Conservation (phyloP, 2,888 invertebrate species). For the Lottia scabra region DNA sequence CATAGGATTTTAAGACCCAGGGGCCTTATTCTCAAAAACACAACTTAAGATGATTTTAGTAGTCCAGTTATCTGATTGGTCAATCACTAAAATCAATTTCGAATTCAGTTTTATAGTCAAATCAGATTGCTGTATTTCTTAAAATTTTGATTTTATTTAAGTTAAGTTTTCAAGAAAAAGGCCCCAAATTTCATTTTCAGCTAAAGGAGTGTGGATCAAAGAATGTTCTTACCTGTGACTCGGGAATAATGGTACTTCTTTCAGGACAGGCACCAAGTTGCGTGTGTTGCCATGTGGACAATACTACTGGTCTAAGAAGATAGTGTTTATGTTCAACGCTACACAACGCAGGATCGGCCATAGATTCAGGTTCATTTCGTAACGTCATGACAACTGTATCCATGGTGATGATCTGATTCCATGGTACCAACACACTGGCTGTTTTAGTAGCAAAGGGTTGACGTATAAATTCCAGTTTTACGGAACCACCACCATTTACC, state of each 20-base stretch:
- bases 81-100: no score
- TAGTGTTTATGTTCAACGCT: conserved; percentile 60
- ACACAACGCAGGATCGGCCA: conserved; percentile 66
- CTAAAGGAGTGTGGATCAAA: no score
- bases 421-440: conserved; percentile 77
- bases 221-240: conserved; percentile 60
- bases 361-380: conserved; percentile 35
- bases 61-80: no score
- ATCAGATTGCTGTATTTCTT: no score
- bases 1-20: no score
- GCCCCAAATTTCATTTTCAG: no score
- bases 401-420: conserved; percentile 91
- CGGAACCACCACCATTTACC: conserved; percentile 98
- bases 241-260: conserved; percentile 66
- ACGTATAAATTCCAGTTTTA: conserved; percentile 94
- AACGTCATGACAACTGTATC: conserved; percentile 59
- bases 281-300: conserved; percentile 68
- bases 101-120: no score
- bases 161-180: no score
- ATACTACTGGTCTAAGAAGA: conserved; percentile 60
- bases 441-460: conserved; percentile 82
- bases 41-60: no score
- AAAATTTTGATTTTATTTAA: no score
- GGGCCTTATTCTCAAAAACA: no score
- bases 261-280: conserved; percentile 68